phyloP scores from a whole-genome alignment of 2,797 vertebrate species.

The Margarornis squamiger region DNA sequence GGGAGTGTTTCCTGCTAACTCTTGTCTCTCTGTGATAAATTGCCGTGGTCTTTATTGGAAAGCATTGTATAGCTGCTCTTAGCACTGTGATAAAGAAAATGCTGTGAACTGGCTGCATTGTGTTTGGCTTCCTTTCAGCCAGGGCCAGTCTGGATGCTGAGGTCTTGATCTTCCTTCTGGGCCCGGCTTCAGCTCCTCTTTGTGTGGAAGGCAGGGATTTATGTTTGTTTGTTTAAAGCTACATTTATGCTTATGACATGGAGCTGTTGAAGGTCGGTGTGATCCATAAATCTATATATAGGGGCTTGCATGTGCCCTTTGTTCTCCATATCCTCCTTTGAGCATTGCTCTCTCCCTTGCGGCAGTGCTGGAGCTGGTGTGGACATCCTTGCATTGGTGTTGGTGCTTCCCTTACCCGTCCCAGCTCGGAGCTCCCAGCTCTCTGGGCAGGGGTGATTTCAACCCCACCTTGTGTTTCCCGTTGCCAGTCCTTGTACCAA shows the following conservation, averaged over 20 bases:
- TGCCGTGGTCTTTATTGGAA: conserved; percentile 2
- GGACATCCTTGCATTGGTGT: not conserved
- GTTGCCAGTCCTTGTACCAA: not conserved
- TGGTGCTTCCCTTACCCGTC: not conserved
- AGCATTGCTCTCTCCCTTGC: not conserved
- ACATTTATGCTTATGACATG: not conserved
- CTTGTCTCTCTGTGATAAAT: conserved; percentile 39
- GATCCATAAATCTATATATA: not conserved
- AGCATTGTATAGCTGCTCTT: conserved; percentile 25
- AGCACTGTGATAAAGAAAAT: not conserved
- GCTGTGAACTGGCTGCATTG: conserved; percentile 15
- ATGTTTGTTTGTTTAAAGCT: conserved; percentile 8
- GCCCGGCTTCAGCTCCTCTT: not conserved
- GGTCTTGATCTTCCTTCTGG: conserved; percentile 13
- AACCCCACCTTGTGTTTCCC: not conserved
- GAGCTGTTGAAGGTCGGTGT: not conserved
- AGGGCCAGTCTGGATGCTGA: not conserved
- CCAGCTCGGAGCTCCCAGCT: not conserved
- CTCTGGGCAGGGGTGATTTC: not conserved
- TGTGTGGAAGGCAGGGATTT: not conserved
- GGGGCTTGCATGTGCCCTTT: not conserved
- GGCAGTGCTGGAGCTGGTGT: not conserved
- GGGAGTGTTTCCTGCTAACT: conserved; percentile 44
- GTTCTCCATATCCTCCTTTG: not conserved
- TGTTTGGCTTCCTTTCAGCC: conserved; percentile 54